Evolutionary conservation across 2,797 vertebrate genomes (phyloP).

Genomic region (Enteromius radiatus): DNA sequence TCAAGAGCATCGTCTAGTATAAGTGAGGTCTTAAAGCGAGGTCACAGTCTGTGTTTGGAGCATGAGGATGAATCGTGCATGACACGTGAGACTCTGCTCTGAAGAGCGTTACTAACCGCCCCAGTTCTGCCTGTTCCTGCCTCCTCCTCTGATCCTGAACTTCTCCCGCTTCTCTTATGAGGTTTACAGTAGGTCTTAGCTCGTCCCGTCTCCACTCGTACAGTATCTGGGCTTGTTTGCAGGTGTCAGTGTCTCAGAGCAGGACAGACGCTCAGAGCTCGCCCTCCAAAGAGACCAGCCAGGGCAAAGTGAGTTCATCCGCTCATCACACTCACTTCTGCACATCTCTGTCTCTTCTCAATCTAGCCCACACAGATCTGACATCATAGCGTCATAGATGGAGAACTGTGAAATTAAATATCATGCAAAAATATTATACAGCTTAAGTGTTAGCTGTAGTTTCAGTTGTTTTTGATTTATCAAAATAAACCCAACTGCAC

Average conservation of each 20-base stretch:
- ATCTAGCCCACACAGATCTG: neutral
- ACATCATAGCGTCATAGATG: neutral
- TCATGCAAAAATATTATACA: too few species aligned
- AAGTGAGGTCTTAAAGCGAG: too few species aligned
- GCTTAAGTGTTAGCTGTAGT: too few species aligned
- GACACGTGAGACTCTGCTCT: neutral
- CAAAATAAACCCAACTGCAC: too few species aligned
- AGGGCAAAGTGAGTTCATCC: constrained; percentile 80
- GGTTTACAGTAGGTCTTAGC: neutral
- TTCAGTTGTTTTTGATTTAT: too few species aligned
- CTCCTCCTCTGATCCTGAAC: neutral
- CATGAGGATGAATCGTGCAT: neutral
- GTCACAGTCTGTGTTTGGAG: constrained; percentile 10
- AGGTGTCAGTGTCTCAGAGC: constrained; percentile 76
- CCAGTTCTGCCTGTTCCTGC: neutral
- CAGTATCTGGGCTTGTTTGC: constrained; percentile 66
- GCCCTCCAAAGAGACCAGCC: constrained; percentile 77
- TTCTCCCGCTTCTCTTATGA: neutral
- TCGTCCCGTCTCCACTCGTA: constrained; percentile 9
- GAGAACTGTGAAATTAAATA: neutral
- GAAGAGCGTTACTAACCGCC: neutral
- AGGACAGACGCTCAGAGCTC: constrained; percentile 63
- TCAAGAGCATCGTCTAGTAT: neutral
- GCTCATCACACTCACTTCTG: constrained; percentile 11
- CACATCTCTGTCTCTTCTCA: constrained; percentile 7